Evolutionary conservation across 2,888 invertebrate species (phyloP).

Genomic region (Dione vanillae): DNA sequence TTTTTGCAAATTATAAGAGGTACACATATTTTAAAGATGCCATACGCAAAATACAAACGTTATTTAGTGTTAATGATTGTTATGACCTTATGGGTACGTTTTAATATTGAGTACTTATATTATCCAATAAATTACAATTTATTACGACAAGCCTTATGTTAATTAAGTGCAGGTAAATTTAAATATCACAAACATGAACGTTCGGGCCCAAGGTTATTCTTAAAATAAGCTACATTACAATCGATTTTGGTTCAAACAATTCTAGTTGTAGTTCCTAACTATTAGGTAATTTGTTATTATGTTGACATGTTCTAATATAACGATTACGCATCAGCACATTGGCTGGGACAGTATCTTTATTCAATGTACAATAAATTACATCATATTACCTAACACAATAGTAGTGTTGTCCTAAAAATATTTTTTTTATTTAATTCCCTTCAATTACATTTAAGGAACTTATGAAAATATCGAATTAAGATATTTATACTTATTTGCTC

Average conservation of each 20-base stretch:
- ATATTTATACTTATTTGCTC: too few relatives aligned
- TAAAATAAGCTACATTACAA: conserved; percentile 52
- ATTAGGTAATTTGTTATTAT: background rate
- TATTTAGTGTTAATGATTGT: conserved; percentile 3
- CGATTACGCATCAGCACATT: background rate
- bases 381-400: conserved; percentile 1
- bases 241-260: conserved; percentile 49
- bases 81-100: conserved; percentile 24
- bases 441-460: too few relatives aligned
- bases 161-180: conserved; percentile 26
- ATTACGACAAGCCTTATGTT: conserved; percentile 12
- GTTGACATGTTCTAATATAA: conserved; percentile 6
- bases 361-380: conserved; percentile 9
- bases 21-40: background rate
- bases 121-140: conserved; percentile 22
- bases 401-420: background rate
- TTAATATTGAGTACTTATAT: conserved; percentile 9
- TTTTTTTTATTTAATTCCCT: background rate
- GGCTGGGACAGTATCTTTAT: conserved; percentile 6
- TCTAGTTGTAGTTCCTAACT: background rate
- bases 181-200: conserved; percentile 49
- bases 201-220: conserved; percentile 55
- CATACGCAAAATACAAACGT: background rate
- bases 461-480: too few relatives aligned
- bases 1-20: too few relatives aligned